Conservation (phyloP, 1,140 invertebrate species). For the Pantala flavescens region DNA sequence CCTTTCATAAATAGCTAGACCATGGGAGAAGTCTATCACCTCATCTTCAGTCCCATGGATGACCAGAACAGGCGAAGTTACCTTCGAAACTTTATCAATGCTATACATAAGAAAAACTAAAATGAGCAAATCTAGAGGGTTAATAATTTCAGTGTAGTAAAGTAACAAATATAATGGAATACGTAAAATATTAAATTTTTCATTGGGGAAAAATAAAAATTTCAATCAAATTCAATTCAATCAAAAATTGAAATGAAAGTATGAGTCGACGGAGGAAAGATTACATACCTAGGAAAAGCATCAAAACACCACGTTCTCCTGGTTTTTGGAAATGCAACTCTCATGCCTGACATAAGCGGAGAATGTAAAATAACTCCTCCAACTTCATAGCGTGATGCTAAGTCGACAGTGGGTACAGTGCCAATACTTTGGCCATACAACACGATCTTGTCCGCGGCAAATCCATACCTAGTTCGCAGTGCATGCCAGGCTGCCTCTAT, state of each 20-base stretch:
- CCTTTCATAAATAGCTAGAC: conserved; percentile 54
- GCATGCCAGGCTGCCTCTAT: conserved; percentile 54
- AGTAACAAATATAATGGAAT: too few relatives aligned
- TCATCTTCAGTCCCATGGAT: conserved; percentile 72
- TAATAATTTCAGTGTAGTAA: too few relatives aligned
- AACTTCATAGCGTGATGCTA: conserved; percentile 50
- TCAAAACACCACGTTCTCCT: conserved; percentile 59
- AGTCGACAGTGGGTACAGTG: conserved; percentile 51
- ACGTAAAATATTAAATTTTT: too few relatives aligned
- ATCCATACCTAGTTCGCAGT: conserved; percentile 45
- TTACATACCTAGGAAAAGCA: conserved; percentile 49
- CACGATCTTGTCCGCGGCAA: conserved; percentile 52
- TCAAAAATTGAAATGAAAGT: too few relatives aligned
- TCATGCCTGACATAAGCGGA: conserved; percentile 53
- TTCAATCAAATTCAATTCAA: too few relatives aligned
- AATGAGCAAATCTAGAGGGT: too few relatives aligned
- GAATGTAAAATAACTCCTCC: conserved; percentile 57
- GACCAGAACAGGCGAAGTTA: conserved; percentile 58
- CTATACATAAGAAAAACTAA: conserved; percentile 22
- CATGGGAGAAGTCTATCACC: conserved; percentile 62
- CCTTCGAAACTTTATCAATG: conserved; percentile 56
- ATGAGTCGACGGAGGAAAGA: too few relatives aligned
- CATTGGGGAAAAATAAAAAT: too few relatives aligned
- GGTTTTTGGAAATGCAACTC: conserved; percentile 56
- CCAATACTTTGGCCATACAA: conserved; percentile 56